Base-by-base conservation (phyloP, 2,797 vertebrate genomes). In the Eremophila alpestris region DNA sequence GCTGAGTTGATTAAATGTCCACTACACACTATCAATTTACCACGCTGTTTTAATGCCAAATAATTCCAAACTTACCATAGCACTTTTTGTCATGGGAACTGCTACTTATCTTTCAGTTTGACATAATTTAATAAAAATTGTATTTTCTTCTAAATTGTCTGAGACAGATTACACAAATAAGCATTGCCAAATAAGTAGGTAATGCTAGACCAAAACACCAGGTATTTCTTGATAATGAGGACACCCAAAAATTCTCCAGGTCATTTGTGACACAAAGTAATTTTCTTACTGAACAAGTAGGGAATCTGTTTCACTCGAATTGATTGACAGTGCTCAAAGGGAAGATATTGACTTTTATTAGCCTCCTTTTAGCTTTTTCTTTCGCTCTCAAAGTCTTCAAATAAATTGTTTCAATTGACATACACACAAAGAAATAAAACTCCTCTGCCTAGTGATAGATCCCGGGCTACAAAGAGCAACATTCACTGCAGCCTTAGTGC, bases 271-370 rank as follows among this genome's bases (percentile, higher is more conserved):
- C 75, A 91, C 17, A 54, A 89, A 93, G 65, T 54, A 56, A 48
- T 73, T 92, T 93, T 86, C 41, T 91, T 88, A 91, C 64, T 4
- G 6, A 89, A 92, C 80, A 94, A 78, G 62, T 23, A 71, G 46
- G 30, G 76, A 80, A 79, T 54, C 69, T 84, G 62, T 95, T 95
- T 95, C 91, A 84, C 27, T 88, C 34, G 89, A 76, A 90, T 82
- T 95, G 92, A 95, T 60, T 77, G 94, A 82, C 48, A 59, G 14
- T 84, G 27, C 51, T 95, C 70, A 95, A 70, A 93, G 58, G n/a
- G 63, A 52, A 89, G 43, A 83, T 92, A 91, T 27, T 93, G 89
- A 93, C 89, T 94, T 96, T 91, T 95, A 95, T 91, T 95, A 95
- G 67, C 30, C 16, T 95, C 30, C 71, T 95, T 87, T 93, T 89